phyloP scores from a whole-genome alignment of 1,140 invertebrate genomes.

The Rhagoletis pomonella region DNA sequence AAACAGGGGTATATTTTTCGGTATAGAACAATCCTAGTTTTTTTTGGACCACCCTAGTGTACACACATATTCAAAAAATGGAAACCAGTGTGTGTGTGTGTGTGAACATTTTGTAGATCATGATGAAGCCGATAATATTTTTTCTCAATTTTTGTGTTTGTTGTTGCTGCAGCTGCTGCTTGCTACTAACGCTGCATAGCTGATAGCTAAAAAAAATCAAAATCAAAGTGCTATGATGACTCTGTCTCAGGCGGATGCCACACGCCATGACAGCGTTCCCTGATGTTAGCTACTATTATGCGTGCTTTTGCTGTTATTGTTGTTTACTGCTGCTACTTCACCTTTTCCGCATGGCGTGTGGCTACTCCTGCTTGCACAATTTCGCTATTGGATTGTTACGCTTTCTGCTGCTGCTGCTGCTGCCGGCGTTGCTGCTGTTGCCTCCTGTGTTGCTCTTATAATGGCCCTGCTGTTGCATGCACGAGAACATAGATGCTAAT shows the following conservation, averaged over 20 bases:
- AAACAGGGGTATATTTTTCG: too few species aligned
- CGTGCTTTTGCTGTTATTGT: neutral
- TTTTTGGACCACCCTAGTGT: too few species aligned
- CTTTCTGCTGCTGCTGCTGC: neutral
- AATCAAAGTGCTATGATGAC: conserved; percentile 34
- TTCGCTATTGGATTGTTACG: neutral
- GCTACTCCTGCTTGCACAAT: neutral
- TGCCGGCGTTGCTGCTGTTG: neutral
- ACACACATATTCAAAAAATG: too few species aligned
- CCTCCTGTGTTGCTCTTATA: neutral
- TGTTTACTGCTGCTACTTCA: neutral
- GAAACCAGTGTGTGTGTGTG: neutral
- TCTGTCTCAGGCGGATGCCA: neutral
- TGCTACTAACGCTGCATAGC: neutral
- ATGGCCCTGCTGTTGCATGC: neutral
- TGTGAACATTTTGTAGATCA: neutral
- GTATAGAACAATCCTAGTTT: too few species aligned
- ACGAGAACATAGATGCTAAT: neutral
- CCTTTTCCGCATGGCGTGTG: neutral
- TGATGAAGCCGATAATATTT: neutral
- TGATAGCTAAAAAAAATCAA: conserved; percentile 22
- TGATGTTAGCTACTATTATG: neutral
- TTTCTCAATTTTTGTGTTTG: neutral
- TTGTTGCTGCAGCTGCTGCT: neutral
- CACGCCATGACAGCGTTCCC: conserved; percentile 12